Percentiles rank a stretch among this genome's conserved stretches.
Evolutionary conservation across 2,797 vertebrate genomes (phyloP).

Genomic region (Lepidocolaptes lacrymiger): DNA sequence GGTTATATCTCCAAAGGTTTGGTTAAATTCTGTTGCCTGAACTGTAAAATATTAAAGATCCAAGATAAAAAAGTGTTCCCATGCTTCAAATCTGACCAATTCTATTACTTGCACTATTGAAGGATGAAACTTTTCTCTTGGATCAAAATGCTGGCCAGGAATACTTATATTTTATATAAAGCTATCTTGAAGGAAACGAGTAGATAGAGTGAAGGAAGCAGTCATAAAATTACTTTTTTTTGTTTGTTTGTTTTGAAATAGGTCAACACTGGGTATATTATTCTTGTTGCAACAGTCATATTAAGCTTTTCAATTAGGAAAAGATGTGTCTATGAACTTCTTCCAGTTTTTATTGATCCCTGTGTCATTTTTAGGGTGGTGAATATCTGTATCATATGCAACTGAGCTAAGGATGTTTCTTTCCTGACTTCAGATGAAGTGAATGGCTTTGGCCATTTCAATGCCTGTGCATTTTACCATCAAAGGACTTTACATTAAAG

Average conservation of each 20-base stretch:
- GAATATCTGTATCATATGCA: slow-evolving; percentile 51
- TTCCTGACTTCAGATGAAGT: slow-evolving; percentile 30
- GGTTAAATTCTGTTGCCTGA: slow-evolving; percentile 75
- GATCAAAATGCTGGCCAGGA: slow-evolving; percentile 70
- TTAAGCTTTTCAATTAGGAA: slow-evolving; percentile 71
- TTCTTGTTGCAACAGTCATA: slow-evolving; percentile 57
- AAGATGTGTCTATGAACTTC: slow-evolving; percentile 56
- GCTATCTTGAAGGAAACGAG: slow-evolving; percentile 48
- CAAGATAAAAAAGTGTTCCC: slow-evolving; percentile 74
- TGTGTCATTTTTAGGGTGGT: slow-evolving; percentile 66
- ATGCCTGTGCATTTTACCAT: slow-evolving; percentile 11
- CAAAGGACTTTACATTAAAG: slow-evolving; percentile 20
- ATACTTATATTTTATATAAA: slow-evolving; percentile 63
- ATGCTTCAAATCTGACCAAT: slow-evolving; percentile 77
- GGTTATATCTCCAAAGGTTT: slow-evolving; percentile 68
- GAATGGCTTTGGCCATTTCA: neutral
- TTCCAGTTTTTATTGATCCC: slow-evolving; percentile 68
- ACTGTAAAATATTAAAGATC: slow-evolving; percentile 81
- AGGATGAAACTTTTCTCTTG: slow-evolving; percentile 78
- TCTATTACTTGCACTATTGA: slow-evolving; percentile 81
- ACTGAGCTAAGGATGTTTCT: slow-evolving; percentile 46
- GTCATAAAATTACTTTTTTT: slow-evolving; percentile 32
- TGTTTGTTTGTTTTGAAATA: slow-evolving; percentile 54
- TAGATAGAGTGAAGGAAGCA: slow-evolving; percentile 49
- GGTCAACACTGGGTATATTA: slow-evolving; percentile 50